Percentiles rank a stretch among this genome's conserved stretches.
Conservation (phyloP, 2,113 vertebrate species). For the Mohoua ochrocephala region DNA sequence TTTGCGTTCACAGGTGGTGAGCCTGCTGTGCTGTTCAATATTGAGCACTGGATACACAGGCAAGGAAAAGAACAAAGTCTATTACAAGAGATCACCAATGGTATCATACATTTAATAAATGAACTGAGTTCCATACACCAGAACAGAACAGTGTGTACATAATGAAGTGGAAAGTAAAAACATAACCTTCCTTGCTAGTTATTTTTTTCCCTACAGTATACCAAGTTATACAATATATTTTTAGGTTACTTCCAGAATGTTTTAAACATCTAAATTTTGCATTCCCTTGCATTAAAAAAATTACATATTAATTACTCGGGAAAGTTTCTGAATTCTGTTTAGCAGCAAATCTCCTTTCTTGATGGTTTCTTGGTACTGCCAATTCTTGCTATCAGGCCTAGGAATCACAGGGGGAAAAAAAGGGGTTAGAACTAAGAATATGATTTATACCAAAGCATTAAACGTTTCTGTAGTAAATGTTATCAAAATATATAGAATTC, state of each 20-base stretch:
- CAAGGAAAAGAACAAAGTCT: neutral
- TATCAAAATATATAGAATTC: neutral
- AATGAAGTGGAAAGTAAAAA: conserved; percentile 67
- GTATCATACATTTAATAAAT: conserved; percentile 52
- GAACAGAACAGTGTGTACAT: conserved; percentile 45
- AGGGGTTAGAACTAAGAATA: neutral
- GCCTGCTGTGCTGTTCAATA: neutral
- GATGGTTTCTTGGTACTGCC: conserved; percentile 99
- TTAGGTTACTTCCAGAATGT: conserved; percentile 61
- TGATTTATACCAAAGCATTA: neutral
- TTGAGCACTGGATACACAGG: neutral
- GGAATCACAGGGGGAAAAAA: neutral
- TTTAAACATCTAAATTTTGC: conserved; percentile 73
- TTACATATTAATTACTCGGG: conserved; percentile 98
- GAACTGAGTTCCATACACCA: conserved; percentile 33
- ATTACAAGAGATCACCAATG: neutral
- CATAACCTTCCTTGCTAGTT: conserved; percentile 11
- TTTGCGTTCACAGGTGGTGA: neutral
- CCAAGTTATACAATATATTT: conserved; percentile 63
- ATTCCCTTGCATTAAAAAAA: conserved; percentile 39
- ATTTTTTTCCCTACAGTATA: conserved; percentile 44
- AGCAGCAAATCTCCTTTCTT: conserved; percentile 97
- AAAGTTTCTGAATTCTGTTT: conserved; percentile 98
- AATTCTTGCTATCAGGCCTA: conserved; percentile 99
- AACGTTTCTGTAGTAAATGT: neutral